A percentile compares a stretch with the other conserved stretches of the same genome.
Evolutionary conservation across 1,140 invertebrate genomes (phyloP).

Genomic region (Penaeus chinensis): DNA sequence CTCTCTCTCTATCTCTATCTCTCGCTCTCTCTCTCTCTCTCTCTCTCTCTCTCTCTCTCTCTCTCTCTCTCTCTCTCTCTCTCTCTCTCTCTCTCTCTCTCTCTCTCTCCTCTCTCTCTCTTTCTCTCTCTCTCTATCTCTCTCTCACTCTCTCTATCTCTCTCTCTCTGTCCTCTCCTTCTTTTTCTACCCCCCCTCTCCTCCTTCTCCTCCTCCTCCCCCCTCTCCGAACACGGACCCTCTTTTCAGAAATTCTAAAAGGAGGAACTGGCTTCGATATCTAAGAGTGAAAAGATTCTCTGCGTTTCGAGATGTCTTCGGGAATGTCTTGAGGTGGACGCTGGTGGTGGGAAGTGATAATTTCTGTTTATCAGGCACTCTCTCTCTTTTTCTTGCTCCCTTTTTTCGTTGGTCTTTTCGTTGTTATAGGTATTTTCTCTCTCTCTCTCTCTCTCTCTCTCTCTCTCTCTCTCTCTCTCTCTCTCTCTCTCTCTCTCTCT

Average conservation of each 20-base stretch:
- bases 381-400: constrained; percentile 8
- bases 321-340: too few relatives aligned
- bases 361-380: neutral
- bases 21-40: neutral
- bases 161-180: neutral
- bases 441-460: neutral
- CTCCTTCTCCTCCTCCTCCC: neutral
- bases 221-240: neutral
- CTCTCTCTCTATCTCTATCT: too few relatives aligned
- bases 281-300: too few relatives aligned
- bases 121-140: neutral
- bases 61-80: neutral
- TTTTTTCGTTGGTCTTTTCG: neutral
- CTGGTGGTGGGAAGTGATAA: too few relatives aligned
- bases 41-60: neutral
- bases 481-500: neutral
- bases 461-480: neutral
- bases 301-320: too few relatives aligned
- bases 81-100: neutral
- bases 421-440: neutral
- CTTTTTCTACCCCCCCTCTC: neutral
- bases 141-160: neutral
- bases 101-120: neutral
- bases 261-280: too few relatives aligned
- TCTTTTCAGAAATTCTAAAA: too few relatives aligned